phyloP scores from a whole-genome alignment of 2,113 vertebrate species.

The Macrotis lagotis region DNA sequence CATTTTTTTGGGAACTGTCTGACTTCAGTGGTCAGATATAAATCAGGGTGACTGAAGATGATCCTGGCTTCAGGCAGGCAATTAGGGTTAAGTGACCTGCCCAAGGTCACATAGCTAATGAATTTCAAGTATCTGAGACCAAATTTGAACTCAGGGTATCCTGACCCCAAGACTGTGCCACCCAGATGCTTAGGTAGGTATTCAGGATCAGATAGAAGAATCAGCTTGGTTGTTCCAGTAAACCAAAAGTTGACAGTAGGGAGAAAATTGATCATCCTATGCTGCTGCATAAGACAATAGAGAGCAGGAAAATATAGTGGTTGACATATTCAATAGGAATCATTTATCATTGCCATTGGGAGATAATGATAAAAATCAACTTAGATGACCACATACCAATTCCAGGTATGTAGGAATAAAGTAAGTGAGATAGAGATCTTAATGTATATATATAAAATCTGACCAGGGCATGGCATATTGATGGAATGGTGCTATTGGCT shows the following conservation, averaged over 20 bases:
- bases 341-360: too few relatives aligned
- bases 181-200: too few relatives aligned
- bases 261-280: background rate
- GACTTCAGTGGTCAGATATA: too few relatives aligned
- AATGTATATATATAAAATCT: background rate
- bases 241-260: background rate
- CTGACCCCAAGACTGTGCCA: too few relatives aligned
- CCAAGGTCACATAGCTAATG: too few relatives aligned
- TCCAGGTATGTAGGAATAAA: background rate
- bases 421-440: background rate
- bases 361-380: background rate
- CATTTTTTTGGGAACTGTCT: too few relatives aligned
- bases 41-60: too few relatives aligned
- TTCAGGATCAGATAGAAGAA: background rate
- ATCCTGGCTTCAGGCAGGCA: too few relatives aligned
- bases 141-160: too few relatives aligned
- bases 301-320: background rate
- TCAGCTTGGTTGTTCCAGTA: background rate
- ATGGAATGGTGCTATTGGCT: background rate
- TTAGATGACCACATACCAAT: background rate
- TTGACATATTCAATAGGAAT: background rate
- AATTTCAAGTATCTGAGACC: too few relatives aligned
- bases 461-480: background rate
- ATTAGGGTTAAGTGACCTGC: too few relatives aligned
- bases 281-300: background rate